Base-by-base conservation (phyloP, 1,140 invertebrate species). In the Notospermus geniculatus region DNA sequence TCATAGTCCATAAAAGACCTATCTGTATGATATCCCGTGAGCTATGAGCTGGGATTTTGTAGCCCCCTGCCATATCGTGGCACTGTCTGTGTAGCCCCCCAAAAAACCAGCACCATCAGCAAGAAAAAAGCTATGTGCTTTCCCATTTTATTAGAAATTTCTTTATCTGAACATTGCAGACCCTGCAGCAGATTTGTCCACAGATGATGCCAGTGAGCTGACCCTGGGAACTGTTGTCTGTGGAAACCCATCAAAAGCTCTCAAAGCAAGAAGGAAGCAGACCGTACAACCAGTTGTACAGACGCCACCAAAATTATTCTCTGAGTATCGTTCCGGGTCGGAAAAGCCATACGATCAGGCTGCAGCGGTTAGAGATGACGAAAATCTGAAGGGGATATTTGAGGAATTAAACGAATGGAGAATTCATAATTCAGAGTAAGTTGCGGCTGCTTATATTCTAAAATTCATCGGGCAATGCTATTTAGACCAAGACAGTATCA, bases 181-280 rank as follows among this genome's bases (percentile, higher is more conserved):
- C n/a, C n/a, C n/a, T n/a, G n/a, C n/a, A n/a, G n/a, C 58, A 9
- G 64, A 65, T 23, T 27, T 50, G 39, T 25, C 58, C n/a, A 43
- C 67, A 25, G 74, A 75, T 55, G 68, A 73, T 22, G 57, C 62
- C 25, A 79, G 75, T 71, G 75, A 76, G 27, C 66, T 82, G 13
- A 82, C 80, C 9, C 54, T 71, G 27, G 80, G 80, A 23, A 67
- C 54, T n/a, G 75, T 80, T 1, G 71, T 82, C 2, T 80, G 78
- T 73, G 80, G 80, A 9, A 82, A 80, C 67, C 74, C 76, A 43
- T 73, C 75, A 9, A 74, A 74, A 68, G 76, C 79, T 19, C 68
- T 82, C 32, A 56, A 70, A 57, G 60, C 71, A 54, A 53, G 72
- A 65, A 72, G 13, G 59, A 64, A 29, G 55, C 65, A 60, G 52